A percentile compares a stretch with the other conserved stretches of the same genome.
These are phyloP conservation scores for Neuroterus valhalla DNA, from an alignment of 1,140 invertebrate genomes.

Conservation along the genomic window DNA sequence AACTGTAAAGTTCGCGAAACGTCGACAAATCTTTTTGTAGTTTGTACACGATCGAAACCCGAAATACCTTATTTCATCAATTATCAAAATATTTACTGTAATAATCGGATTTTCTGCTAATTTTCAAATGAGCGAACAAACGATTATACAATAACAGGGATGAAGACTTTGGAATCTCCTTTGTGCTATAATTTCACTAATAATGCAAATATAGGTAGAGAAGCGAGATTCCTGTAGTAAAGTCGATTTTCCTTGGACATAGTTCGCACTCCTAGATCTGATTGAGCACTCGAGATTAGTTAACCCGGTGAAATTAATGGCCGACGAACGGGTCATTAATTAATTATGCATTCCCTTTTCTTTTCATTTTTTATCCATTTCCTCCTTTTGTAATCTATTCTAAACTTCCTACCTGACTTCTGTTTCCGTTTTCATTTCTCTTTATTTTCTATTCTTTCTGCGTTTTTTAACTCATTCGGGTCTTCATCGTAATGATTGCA, in stretches of 20 bases:
- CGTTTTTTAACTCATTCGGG: neutral
- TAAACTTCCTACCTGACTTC: neutral
- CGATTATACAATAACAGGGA: too few relatives aligned
- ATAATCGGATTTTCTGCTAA: too few relatives aligned
- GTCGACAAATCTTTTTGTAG: too few relatives aligned
- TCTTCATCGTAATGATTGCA: constrained; percentile 2
- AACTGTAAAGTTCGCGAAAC: too few relatives aligned
- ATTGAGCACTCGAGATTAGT: neutral
- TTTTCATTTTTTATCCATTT: neutral
- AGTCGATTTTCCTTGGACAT: neutral
- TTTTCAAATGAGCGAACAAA: too few relatives aligned
- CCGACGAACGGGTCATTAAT: constrained; percentile 14
- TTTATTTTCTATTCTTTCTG: neutral
- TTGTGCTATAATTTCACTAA: neutral
- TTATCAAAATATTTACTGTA: too few relatives aligned
- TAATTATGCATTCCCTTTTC: constrained; percentile 8
- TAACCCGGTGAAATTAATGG: constrained; percentile 8
- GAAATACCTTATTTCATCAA: too few relatives aligned
- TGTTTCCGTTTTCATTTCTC: neutral
- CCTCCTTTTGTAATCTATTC: neutral
- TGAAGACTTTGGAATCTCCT: too few relatives aligned
- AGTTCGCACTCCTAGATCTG: neutral
- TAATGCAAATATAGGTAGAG: neutral
- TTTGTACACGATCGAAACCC: too few relatives aligned
- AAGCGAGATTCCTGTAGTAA: neutral